Evolutionary conservation across 2,888 invertebrate genomes (phyloP), one percentile per base, ranked within the genome.

Genomic region (Ptilodon capucinus): DNA sequence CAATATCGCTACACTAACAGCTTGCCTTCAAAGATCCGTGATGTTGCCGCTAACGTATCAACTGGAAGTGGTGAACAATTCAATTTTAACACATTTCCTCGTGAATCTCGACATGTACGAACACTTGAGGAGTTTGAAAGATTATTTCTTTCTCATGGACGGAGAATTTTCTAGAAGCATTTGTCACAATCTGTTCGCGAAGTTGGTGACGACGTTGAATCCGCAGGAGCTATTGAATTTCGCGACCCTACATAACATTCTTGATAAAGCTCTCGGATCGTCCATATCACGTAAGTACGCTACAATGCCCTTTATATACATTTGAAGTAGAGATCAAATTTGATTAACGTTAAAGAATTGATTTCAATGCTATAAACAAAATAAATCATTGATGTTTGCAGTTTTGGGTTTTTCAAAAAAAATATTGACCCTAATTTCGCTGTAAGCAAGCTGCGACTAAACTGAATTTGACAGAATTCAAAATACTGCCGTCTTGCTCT

Each of bases 141-240:
- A 95, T 71, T 96, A 95, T 66, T 96, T 94, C 76, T 96, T 96
- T 64, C 75, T 96, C 18, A 92, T 95, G 89, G 95, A 96, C 61
- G 96, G 96, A 0, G 95, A 96, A 78, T 96, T 96, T 76, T 94
- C 94, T 0, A 92, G 93, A 25, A 93, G 93, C 58, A 93, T 96
- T 13, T 95, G 95, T 28, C 92, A 93, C 42, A 94, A 94, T 56
- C 80, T 96, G 48, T 95, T 95, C 57, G 86, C 92, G 0, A 93
- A 93, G 54, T 76, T 96, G 42, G 93, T 94, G 45, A 91, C 92
- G n/a, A 94, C 93, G 0, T 80, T 93, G 21, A 91, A 92, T 61
- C 95, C 95, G 0, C 86, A 91, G 11, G 94, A 95, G 64, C 70
- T 96, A 48, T 89, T 96, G 49, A 95, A 95, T 73, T 94, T 92